Evolutionary conservation across 35 echinoderm and acorn worm species (phyloP).

Genomic region (Heliocidaris tuberculata): DNA sequence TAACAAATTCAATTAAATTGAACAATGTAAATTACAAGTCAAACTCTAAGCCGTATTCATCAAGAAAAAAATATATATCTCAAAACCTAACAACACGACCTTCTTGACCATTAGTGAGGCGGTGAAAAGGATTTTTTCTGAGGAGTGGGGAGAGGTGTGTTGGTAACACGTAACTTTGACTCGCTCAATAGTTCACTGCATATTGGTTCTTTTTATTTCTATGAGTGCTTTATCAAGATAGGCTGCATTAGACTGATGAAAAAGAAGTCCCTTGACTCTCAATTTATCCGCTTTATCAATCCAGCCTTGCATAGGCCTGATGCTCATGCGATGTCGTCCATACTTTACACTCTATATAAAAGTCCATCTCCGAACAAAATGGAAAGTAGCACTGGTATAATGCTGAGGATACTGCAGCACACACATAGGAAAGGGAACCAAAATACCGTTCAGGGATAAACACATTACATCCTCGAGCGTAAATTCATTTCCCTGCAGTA

Average conservation of each 20-base stretch:
- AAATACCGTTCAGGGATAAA: slow-evolving; percentile 1
- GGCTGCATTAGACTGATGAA: neutral
- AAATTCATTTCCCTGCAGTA: neutral
- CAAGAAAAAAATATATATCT: too few relatives aligned
- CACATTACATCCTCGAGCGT: neutral
- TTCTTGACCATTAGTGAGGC: too few relatives aligned
- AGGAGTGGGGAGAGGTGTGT: neutral
- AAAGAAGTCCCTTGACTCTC: slow-evolving; percentile 8
- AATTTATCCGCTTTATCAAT: neutral
- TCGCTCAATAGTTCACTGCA: neutral
- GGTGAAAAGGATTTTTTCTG: too few relatives aligned
- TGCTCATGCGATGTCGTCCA: neutral
- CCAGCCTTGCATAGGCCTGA: neutral
- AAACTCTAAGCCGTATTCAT: too few relatives aligned
- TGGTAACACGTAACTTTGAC: neutral
- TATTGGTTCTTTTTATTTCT: neutral
- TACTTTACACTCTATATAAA: neutral
- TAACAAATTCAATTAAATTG: too few relatives aligned
- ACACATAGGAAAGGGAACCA: neutral
- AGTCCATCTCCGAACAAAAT: neutral
- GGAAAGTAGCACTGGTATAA: neutral
- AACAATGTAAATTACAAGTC: too few relatives aligned
- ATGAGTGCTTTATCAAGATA: neutral
- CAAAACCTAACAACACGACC: too few relatives aligned
- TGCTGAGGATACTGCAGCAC: neutral